phyloP scores from a whole-genome alignment of 2,888 invertebrate genomes.

The Troides oblongomaculatus region DNA sequence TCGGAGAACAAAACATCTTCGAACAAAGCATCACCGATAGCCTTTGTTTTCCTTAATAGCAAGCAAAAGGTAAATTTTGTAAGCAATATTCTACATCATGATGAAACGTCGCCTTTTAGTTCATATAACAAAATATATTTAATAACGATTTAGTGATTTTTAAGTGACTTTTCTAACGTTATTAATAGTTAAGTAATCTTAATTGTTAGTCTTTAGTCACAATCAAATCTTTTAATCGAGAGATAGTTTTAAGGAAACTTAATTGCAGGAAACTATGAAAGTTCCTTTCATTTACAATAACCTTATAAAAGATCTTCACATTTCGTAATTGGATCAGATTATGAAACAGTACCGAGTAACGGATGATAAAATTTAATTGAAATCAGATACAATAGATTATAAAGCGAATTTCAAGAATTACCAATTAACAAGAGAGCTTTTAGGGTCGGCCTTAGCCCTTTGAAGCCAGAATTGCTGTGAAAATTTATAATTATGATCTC shows the following conservation, averaged over 20 bases:
- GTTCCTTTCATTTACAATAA: too few relatives aligned
- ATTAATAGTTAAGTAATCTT: too few relatives aligned
- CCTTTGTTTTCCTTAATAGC: not conserved
- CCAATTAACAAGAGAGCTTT: not conserved
- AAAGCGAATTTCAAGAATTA: not conserved
- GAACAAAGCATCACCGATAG: not conserved
- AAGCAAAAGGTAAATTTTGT: not conserved
- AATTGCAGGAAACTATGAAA: too few relatives aligned
- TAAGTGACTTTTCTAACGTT: too few relatives aligned
- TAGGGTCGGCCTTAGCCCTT: constrained; percentile 1
- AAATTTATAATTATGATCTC: not conserved
- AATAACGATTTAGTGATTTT: too few relatives aligned
- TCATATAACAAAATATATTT: too few relatives aligned
- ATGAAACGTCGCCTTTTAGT: too few relatives aligned
- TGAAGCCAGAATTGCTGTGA: not conserved
- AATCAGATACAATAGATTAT: constrained; percentile 4
- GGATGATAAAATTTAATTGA: not conserved
- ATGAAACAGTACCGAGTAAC: not conserved
- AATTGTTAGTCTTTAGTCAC: too few relatives aligned
- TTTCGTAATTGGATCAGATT: too few relatives aligned
- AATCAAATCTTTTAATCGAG: too few relatives aligned
- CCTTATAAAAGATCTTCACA: too few relatives aligned
- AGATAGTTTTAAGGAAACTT: too few relatives aligned
- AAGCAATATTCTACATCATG: not conserved
- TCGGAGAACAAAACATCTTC: not conserved